Conservation (phyloP, 2,797 vertebrate genomes). For the Fistularia commersonii region DNA sequence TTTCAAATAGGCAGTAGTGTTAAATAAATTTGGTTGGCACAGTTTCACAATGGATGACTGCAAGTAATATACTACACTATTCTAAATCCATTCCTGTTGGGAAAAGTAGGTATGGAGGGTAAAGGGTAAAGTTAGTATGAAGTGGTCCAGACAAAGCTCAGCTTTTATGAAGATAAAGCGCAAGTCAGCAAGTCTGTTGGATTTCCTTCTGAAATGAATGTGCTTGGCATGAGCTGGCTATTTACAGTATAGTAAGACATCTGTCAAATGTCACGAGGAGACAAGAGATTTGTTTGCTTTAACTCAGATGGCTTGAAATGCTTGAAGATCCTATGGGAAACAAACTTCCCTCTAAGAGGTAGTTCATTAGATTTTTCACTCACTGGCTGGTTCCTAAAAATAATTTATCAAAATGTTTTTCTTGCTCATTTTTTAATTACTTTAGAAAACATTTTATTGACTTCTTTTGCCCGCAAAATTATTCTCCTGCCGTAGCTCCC, state of each 20-base stretch:
- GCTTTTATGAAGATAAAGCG: slow-evolving; percentile 50
- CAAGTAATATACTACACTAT: slow-evolving; percentile 22
- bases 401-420: no score
- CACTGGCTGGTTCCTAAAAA: background rate
- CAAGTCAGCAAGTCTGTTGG: slow-evolving; percentile 50
- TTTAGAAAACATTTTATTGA: no score
- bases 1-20: no score
- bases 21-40: no score
- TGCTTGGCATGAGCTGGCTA: slow-evolving; percentile 33
- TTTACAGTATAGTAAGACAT: slow-evolving; percentile 48
- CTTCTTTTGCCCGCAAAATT: no score
- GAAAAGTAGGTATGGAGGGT: slow-evolving; percentile 11
- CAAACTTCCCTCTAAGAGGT: background rate
- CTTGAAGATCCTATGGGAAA: background rate
- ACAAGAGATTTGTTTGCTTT: slow-evolving; percentile 18
- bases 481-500: no score
- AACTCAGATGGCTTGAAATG: slow-evolving; percentile 9
- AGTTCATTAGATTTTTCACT: background rate
- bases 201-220: slow-evolving; percentile 55
- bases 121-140: slow-evolving; percentile 23
- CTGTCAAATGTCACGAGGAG: slow-evolving; percentile 13
- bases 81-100: slow-evolving; percentile 30
- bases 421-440: no score
- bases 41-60: slow-evolving; percentile 1
- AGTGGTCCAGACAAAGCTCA: slow-evolving; percentile 28